Conservation (phyloP, 2,113 vertebrate genomes). For the Sminthopsis crassicaudata region DNA sequence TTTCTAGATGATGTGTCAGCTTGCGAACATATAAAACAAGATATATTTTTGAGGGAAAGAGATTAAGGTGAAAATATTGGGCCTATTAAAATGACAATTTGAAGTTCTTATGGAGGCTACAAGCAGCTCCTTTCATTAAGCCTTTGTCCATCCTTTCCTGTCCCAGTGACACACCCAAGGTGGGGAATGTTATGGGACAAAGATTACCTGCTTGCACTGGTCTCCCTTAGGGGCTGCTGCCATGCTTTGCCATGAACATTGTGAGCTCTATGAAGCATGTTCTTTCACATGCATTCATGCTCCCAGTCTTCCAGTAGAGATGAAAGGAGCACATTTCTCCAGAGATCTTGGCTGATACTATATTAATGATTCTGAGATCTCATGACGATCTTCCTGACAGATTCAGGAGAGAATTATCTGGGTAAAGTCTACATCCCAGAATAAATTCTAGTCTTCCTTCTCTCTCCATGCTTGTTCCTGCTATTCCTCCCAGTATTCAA, state of each 20-base stretch:
- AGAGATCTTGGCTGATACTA: conserved; percentile 11
- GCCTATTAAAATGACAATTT: conserved; percentile 71
- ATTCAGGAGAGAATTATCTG: background rate
- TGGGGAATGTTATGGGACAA: conserved; percentile 66
- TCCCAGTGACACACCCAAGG: conserved; percentile 56
- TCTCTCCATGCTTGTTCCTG: background rate
- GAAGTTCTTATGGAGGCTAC: conserved; percentile 58
- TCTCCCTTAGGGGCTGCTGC: background rate
- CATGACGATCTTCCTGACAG: background rate
- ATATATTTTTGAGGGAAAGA: conserved; percentile 73
- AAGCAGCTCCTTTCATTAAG: conserved; percentile 56
- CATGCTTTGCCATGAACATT: background rate
- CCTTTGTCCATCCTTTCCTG: conserved; percentile 61
- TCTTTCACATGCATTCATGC: background rate
- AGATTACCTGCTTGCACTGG: conserved; percentile 66
- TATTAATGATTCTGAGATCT: conserved; percentile 13
- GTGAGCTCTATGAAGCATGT: background rate
- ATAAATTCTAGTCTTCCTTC: background rate
- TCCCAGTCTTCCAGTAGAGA: conserved; percentile 9
- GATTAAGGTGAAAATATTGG: conserved; percentile 75
- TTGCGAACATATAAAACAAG: conserved; percentile 71
- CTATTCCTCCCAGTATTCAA: background rate
- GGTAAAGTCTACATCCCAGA: background rate
- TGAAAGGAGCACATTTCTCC: background rate
- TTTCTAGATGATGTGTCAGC: conserved; percentile 67